A percentile compares a stretch with the other conserved stretches of the same genome.
phyloP scores from a whole-genome alignment of 2,797 vertebrate genomes.

The Sebastes nivosus region DNA sequence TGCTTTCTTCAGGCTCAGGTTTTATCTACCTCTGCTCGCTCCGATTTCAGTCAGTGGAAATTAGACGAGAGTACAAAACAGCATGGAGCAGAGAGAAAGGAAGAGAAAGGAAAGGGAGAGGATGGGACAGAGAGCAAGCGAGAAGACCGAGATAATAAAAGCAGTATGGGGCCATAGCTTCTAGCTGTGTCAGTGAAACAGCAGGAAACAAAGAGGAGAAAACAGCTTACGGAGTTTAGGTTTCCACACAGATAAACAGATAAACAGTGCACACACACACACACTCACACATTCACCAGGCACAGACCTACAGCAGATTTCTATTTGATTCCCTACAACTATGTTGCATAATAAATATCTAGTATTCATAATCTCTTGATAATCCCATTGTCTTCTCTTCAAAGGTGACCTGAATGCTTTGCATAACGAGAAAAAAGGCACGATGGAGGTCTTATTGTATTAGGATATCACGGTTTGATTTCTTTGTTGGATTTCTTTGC shows the following conservation, averaged over 20 bases:
- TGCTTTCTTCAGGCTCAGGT: conserved; percentile 47
- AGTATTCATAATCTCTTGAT: conserved; percentile 2
- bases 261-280: conserved; percentile 8
- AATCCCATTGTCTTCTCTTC: neutral
- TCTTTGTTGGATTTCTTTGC: neutral
- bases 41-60: conserved; percentile 62
- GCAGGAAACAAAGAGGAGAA: conserved; percentile 55
- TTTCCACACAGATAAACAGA: conserved; percentile 52
- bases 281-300: neutral
- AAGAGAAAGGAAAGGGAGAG: conserved; percentile 6
- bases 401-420: conserved; percentile 31
- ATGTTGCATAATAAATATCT: conserved; percentile 13
- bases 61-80: conserved; percentile 55
- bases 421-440: neutral
- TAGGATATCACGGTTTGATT: neutral
- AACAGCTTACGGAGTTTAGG: conserved; percentile 52
- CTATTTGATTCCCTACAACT: neutral
- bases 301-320: neutral
- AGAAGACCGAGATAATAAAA: conserved; percentile 55
- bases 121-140: conserved; percentile 19
- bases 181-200: conserved; percentile 63
- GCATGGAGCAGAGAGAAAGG: conserved; percentile 29
- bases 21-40: conserved; percentile 52
- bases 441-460: neutral
- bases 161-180: conserved; percentile 52